Conservation (phyloP, 2,113 vertebrate genomes). For the Oryctolagus cuniculus region mOryCun1.1 NC_091442.1:62406001-62406500, state of each 20-base stretch:
- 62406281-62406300: background rate
- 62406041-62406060: background rate
- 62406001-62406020: background rate
- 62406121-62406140: constrained; percentile 6
- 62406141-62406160: background rate
- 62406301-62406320: constrained; percentile 14
- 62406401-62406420: constrained; percentile 29
- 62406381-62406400: background rate
- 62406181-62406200: background rate
- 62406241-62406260: background rate
- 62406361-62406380: constrained; percentile 18
- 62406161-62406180: background rate
- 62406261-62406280: background rate
- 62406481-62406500: background rate
- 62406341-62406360: background rate
- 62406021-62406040: background rate
- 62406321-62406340: background rate
- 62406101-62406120: background rate
- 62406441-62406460: background rate
- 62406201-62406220: constrained; percentile 19
- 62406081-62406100: background rate
- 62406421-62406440: background rate
- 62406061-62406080: constrained; percentile 24
- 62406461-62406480: background rate
- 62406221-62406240: constrained; percentile 46